Percentiles rank a stretch among this genome's conserved stretches.
These are phyloP conservation scores for Ophion ellenae DNA, from an alignment of 2,888 invertebrate species.

Conservation along the genomic window DNA sequence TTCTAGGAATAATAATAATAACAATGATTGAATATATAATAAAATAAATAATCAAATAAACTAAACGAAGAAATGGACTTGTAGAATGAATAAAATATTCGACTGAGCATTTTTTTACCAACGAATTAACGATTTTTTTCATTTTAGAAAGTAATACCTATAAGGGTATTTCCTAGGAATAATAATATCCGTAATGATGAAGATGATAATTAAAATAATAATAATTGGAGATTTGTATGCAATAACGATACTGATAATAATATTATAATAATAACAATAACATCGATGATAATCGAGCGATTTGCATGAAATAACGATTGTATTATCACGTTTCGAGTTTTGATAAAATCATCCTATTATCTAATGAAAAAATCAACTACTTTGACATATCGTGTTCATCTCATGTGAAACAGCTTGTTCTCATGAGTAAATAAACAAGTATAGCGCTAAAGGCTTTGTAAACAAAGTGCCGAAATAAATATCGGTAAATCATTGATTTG, in stretches of 20 bases:
- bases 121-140: not conserved
- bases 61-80: not conserved
- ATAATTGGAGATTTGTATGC: not conserved
- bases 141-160: not conserved
- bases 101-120: too few species aligned
- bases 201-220: not conserved
- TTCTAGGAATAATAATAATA: not conserved
- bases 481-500: conserved; percentile 21
- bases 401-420: not conserved
- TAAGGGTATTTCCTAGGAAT: not conserved
- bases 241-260: not conserved
- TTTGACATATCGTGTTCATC: not conserved
- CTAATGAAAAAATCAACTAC: not conserved
- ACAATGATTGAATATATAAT: too few species aligned
- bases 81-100: not conserved
- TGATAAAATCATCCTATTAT: not conserved
- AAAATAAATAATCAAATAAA: too few species aligned
- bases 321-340: not conserved
- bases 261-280: too few species aligned
- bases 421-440: not conserved
- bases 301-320: not conserved
- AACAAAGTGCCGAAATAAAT: conserved; percentile 7
- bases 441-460: not conserved
- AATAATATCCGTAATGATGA: not conserved
- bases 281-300: not conserved